Evolutionary conservation across 2,888 invertebrate genomes (phyloP).

Genomic region (Carabus problematicus): DNA sequence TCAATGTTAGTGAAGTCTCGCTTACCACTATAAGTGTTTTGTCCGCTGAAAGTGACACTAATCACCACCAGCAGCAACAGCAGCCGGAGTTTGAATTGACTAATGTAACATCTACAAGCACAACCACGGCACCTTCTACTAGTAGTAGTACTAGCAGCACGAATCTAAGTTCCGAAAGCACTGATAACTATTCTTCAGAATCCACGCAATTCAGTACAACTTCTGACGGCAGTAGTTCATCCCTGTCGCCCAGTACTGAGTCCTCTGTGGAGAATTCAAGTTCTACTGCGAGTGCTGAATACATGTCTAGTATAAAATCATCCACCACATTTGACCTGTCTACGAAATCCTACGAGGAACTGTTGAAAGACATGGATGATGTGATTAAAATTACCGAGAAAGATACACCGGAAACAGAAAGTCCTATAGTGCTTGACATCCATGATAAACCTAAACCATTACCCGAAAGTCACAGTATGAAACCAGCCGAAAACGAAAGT

Average conservation of each 20-base stretch:
- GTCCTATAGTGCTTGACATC: constrained; percentile 28
- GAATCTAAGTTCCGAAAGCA: background rate
- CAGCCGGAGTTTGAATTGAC: constrained; percentile 22
- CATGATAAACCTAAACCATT: constrained; percentile 19
- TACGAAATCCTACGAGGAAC: constrained; percentile 35
- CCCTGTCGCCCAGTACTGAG: constrained; percentile 19
- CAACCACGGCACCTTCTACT: too few species aligned
- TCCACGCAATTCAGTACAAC: constrained; percentile 3
- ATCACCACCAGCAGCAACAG: constrained; percentile 39
- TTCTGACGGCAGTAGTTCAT: constrained; percentile 8
- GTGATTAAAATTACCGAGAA: constrained; percentile 42
- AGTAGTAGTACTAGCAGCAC: constrained; percentile 47
- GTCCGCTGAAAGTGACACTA: constrained; percentile 30
- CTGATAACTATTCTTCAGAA: constrained; percentile 4
- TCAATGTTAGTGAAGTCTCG: constrained; percentile 49
- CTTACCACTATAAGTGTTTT: constrained; percentile 45
- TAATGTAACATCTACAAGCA: constrained; percentile 43
- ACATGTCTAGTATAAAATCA: constrained; percentile 23
- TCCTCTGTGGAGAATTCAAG: background rate
- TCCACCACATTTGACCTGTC: constrained; percentile 27
- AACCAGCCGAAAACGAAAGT: constrained; percentile 48
- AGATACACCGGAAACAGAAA: constrained; percentile 31
- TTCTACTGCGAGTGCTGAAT: constrained; percentile 15
- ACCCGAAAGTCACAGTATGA: constrained; percentile 48
- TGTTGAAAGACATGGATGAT: constrained; percentile 35